Base-by-base conservation (phyloP, 2,888 invertebrate species). In the Nomada hirtipes region DNA sequence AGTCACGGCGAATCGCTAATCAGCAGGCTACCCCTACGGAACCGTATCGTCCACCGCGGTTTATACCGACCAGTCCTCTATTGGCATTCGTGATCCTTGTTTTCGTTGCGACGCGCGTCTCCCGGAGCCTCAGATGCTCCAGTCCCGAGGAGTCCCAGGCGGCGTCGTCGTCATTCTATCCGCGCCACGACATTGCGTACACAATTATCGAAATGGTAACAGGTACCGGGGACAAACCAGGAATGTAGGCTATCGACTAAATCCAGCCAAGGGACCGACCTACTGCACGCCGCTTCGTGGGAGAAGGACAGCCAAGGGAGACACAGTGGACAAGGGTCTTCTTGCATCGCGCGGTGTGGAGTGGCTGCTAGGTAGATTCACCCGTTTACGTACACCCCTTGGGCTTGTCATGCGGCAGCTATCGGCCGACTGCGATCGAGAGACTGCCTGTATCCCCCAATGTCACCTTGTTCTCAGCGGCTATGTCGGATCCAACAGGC, bases 341-440 rank as follows among this genome's bases (percentile, higher is more conserved):
- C 87, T 89, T 85, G 87, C 82, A 78, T 67, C 80, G 86, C 68
- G 47, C 79, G 50, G 79, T 79, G 86, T 64, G 68, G 79, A 82
- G 88, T 79, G 83, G 79, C 68, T 65, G 82, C 77, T 84, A 77
- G 85, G 82, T 89, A 87, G 88, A 89, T 89, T 90, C 87, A 85
- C 81, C 89, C 90, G 90, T 90, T 90, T 86, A 88, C 82, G 86
- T 89, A 89, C 88, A 89, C 89, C 90, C 90, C 83, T 89, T 87
- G 89, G 90, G 89, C 90, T 90, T 90, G 90, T 90, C 89, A 89
- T 89, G 85, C 80, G 89, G 83, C 82, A 82, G 86, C 89, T 90
- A 88, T 89, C 90, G 85, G 83, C 80, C 83, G 83, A 86, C 88
- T 84, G 75, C 87, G 87, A 91, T 91, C 89, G 88, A 85, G 89